Base-by-base conservation (phyloP, 2,113 vertebrate genomes). In the Prionailurus viverrinus region DNA sequence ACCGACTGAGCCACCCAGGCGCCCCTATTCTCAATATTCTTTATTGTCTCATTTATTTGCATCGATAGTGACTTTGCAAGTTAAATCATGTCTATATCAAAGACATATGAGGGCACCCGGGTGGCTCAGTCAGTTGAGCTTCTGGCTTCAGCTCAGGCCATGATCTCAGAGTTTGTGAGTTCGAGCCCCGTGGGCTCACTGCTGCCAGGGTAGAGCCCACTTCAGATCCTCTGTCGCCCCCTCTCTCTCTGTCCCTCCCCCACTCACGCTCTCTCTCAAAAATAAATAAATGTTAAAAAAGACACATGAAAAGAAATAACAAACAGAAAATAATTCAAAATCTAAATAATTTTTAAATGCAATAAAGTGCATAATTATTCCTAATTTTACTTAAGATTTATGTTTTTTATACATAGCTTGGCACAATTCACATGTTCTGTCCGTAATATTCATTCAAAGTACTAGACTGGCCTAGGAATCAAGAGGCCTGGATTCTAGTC, bases 301-400 rank as follows among this genome's bases (percentile, higher is more conserved):
- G n/a, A 65, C 3, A 48, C 31, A 65, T 91, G 83, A 33, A 88
- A 84, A 73, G 1, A 63, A 83, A 83, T 45, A 63, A 39, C 8
- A 66, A 63, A 39, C 8, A 66, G 25, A 73, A 55, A 74, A 88
- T 79, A 13, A 19, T 39, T 45, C 45, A 29, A 78, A 71, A 84
- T 51, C n/a, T 91, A 55, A 95, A 83, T 88, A 45, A 41, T 66
- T 83, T 96, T 94, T 8, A 92, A 87, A 94, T 45, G 48, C 9
- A 87, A 39, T 66, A 48, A 93, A 41, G 25, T 66, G 1, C 53
- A 58, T 48, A 55, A 66, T 66, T 80, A 79, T 84, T 89, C 33
- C 2, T 89, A 92, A 69, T 69, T 58, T 85, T 92, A 9, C 29
- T 23, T 68, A 41, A 94, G 89, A 86, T 53, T 29, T 36, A 68